Conservation (phyloP, 2,888 invertebrate species). For the Diarsia mendica region DNA sequence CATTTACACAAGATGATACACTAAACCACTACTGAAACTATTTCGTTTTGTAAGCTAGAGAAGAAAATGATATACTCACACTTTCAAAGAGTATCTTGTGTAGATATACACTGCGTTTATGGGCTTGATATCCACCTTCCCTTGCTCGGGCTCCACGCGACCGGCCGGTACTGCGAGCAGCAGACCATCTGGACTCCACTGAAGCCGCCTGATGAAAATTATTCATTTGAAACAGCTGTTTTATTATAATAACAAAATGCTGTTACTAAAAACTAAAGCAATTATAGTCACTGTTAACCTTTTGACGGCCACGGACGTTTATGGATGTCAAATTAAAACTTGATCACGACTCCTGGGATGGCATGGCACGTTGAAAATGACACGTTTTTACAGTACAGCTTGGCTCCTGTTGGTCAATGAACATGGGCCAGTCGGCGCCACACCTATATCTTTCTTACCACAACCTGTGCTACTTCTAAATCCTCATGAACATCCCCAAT, state of each 20-base stretch:
- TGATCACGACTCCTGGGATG: too few species aligned
- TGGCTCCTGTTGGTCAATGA: too few species aligned
- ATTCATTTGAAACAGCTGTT: not conserved
- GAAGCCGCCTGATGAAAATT: constrained; percentile 91
- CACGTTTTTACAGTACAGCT: too few species aligned
- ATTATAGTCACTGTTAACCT: not conserved
- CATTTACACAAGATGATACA: not conserved
- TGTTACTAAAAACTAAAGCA: not conserved
- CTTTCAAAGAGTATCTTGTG: constrained; percentile 91
- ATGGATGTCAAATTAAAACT: too few species aligned
- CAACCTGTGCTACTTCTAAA: too few species aligned
- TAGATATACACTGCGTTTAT: constrained; percentile 91
- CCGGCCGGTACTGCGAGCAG: constrained; percentile 98
- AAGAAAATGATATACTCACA: constrained; percentile 79
- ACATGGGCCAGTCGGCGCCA: too few species aligned
- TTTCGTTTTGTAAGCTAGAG: not conserved
- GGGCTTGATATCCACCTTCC: constrained; percentile 90
- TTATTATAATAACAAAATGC: too few species aligned
- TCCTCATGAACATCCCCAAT: too few species aligned
- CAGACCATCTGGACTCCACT: constrained; percentile 97
- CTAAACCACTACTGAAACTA: not conserved
- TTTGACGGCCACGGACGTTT: too few species aligned
- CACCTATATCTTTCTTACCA: too few species aligned
- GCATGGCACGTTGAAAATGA: too few species aligned
- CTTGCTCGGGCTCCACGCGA: constrained; percentile 92